These are phyloP conservation scores for Turritopsis rubra DNA, from an alignment of 30 jellyfish, hydroid and myxozoan genomes.

Conservation along the genomic window DNA sequence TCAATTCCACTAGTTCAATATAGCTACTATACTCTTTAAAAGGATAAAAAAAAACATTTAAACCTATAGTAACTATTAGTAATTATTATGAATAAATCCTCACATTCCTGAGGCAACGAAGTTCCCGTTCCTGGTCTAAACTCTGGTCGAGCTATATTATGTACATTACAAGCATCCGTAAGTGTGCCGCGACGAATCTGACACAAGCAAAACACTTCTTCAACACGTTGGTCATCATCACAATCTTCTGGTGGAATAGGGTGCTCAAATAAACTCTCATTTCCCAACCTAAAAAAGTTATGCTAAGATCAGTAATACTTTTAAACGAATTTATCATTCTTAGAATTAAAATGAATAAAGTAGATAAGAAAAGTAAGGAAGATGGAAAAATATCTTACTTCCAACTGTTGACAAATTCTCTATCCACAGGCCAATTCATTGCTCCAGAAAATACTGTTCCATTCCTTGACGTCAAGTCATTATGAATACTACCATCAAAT, in stretches of 20 bases:
- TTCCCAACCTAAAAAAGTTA: background rate
- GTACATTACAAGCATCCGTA: background rate
- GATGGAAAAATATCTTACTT: too few species aligned
- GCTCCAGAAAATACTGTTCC: conserved; percentile 13
- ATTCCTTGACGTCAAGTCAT: conserved; percentile 34
- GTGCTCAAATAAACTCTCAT: background rate
- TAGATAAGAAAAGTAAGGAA: too few species aligned
- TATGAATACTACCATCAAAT: conserved; percentile 20
- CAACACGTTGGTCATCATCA: conserved; percentile 2
- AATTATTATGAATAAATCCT: background rate
- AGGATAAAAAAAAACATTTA: too few species aligned
- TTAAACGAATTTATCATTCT: too few species aligned
- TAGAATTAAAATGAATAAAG: background rate
- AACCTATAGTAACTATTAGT: background rate
- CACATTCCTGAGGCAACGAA: background rate
- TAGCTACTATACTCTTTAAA: too few species aligned
- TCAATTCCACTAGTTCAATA: too few species aligned
- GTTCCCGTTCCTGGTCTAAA: background rate
- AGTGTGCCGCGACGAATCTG: background rate
- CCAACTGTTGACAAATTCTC: background rate
- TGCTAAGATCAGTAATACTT: too few species aligned
- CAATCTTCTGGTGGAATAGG: background rate
- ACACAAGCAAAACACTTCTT: conserved; percentile 6
- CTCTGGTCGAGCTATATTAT: background rate
- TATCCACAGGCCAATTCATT: conserved; percentile 9